Conservation (phyloP, 2,888 invertebrate genomes). For the Tholera decimalis region DNA sequence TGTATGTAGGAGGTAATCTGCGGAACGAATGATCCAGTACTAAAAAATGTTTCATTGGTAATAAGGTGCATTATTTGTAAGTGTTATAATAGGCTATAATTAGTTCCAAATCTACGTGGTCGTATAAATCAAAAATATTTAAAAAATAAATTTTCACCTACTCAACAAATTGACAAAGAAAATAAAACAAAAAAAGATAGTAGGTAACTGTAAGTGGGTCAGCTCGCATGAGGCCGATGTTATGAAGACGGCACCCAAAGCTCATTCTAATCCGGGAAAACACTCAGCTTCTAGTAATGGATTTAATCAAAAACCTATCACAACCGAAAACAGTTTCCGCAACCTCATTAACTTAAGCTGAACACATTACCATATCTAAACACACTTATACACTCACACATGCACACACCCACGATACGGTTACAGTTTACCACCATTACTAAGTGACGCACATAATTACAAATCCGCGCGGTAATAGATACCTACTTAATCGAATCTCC, state of each 20-base stretch:
- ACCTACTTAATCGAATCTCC: constrained; percentile 70
- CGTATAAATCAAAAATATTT: too few relatives aligned
- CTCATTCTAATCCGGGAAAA: constrained; percentile 51
- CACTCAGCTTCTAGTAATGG: constrained; percentile 44
- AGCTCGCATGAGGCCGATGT: background rate
- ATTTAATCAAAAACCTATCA: constrained; percentile 58
- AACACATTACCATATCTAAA: constrained; percentile 60
- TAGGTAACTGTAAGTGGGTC: background rate
- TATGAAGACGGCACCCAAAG: constrained; percentile 27
- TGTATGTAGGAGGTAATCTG: too few relatives aligned
- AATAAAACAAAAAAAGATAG: background rate
- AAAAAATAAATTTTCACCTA: too few relatives aligned
- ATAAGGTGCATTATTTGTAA: too few relatives aligned
- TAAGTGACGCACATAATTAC: constrained; percentile 60
- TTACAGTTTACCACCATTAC: constrained; percentile 53
- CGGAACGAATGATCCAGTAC: too few relatives aligned
- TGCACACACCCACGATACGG: constrained; percentile 35
- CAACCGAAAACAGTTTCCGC: constrained; percentile 54
- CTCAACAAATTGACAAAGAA: background rate
- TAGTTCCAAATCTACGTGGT: too few relatives aligned
- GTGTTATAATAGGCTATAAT: too few relatives aligned
- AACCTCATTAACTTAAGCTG: constrained; percentile 60
- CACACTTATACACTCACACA: constrained; percentile 17
- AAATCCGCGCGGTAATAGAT: constrained; percentile 65
- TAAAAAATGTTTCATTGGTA: too few relatives aligned